These are phyloP conservation scores for Zaprionus tsacasi DNA, from an alignment of 1,140 invertebrate genomes.

Conservation along the genomic window DNA sequence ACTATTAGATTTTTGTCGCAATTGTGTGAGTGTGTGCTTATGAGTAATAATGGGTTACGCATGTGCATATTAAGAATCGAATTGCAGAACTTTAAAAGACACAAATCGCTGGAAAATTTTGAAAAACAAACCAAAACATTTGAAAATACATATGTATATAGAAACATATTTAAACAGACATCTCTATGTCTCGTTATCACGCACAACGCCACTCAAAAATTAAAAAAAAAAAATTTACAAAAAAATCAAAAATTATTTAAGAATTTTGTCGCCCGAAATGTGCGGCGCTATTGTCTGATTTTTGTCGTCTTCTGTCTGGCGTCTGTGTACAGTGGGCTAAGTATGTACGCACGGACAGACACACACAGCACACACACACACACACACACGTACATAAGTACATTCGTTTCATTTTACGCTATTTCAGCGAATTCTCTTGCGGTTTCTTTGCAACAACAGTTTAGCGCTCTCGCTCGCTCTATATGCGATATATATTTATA, in stretches of 20 bases:
- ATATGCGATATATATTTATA: conserved; percentile 2
- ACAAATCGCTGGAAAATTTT: no score
- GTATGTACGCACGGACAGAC: conserved; percentile 3
- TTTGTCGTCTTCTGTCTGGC: conserved; percentile 5
- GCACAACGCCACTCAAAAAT: background rate
- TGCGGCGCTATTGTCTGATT: conserved; percentile 4
- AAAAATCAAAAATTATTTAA: background rate
- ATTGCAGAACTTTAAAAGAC: background rate
- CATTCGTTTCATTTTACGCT: conserved; percentile 40
- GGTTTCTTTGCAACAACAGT: background rate
- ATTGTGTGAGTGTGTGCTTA: background rate
- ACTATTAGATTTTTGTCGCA: background rate
- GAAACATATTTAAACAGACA: background rate
- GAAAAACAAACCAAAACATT: background rate
- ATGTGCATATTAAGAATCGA: background rate
- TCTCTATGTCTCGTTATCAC: background rate
- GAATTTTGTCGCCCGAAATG: conserved; percentile 7
- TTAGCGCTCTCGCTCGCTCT: background rate
- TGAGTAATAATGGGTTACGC: background rate
- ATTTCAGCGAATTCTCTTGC: conserved; percentile 46
- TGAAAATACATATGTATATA: background rate
- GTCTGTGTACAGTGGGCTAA: conserved; percentile 1
- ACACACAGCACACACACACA: background rate
- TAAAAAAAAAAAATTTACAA: background rate
- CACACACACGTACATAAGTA: background rate